Evolutionary conservation across 1,140 invertebrate genomes (phyloP), one percentile per base, ranked within the genome.

Genomic region (Trichoplusia ni): DNA sequence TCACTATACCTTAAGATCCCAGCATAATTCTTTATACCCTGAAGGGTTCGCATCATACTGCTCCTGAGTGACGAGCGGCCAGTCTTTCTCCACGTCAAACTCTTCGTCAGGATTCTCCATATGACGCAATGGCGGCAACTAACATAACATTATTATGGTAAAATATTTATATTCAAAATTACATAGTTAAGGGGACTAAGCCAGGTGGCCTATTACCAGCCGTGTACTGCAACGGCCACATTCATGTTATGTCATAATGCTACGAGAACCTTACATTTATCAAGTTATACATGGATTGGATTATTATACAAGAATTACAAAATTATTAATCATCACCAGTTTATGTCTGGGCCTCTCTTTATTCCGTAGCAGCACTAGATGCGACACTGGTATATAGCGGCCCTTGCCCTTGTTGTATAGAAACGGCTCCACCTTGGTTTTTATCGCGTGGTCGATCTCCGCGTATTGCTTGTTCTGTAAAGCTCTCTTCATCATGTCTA

Each of bases 401-500:
- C 98, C 98, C 77, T 95, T 93, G 1, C 98, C 98, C 82, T 95
- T 96, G 79, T 99, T 98, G 86, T 99, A 99, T 5, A 99, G 86
- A 91, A 97, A 98, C 0, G 96, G 97, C 73, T 96, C 95, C 0
- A 99, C 96, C 88, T 98, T 97, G 3, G 95, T 96, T 86, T 96
- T 94, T 21, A 98, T 96, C 2, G 96, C 95, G 87, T 97, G 95
- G 84, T 98, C 97, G 31, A 98, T 92, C 84, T 98, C 96, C 0
- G 95, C 95, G 76, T 94, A 98, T 75, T 98, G 95, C 84, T 97
- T 97, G 23, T 94, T 97, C 78, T 97, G 95, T 0, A 95, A 93
- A 0, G 97, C 97, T 73, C 96, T 92, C 90, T 99, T 99, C 95
- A 98, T 98, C 90, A 99, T 93, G 73, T 98, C 96, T 2, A 99